Evolutionary conservation across 2,113 vertebrate genomes (phyloP).

Genomic region (Corythornis madagascariensis): DNA sequence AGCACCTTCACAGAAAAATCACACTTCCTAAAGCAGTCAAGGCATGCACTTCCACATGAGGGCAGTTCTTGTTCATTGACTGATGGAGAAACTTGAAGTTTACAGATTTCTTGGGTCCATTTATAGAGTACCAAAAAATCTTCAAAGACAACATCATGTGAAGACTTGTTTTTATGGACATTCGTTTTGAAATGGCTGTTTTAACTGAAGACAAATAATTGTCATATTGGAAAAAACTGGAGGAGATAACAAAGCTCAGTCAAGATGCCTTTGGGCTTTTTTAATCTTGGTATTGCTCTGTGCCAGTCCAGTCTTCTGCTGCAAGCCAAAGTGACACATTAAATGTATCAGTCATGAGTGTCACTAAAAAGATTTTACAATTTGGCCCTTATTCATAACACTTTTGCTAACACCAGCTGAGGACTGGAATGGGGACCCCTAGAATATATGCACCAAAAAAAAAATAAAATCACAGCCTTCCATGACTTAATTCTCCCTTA

Average conservation of each 20-base stretch:
- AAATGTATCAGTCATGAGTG: neutral
- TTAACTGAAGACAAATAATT: neutral
- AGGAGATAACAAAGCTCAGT: neutral
- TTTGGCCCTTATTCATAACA: neutral
- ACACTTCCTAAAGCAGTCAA: neutral
- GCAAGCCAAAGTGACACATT: neutral
- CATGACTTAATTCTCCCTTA: neutral
- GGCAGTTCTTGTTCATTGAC: neutral
- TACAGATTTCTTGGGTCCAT: neutral
- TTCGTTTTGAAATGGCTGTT: neutral
- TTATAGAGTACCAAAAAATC: neutral
- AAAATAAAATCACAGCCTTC: neutral
- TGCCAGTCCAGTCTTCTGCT: neutral
- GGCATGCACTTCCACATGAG: neutral
- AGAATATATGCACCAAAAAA: neutral
- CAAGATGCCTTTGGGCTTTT: neutral
- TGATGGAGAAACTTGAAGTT: neutral
- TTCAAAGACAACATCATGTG: neutral
- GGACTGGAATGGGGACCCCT: neutral
- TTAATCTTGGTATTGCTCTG: neutral
- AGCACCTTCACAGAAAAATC: neutral
- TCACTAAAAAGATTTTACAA: neutral
- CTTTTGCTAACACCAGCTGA: neutral
- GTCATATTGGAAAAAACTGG: neutral
- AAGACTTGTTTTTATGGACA: neutral